These are phyloP conservation scores for Acleris holmiana DNA, from an alignment of 2,888 invertebrate genomes.

Conservation along the genomic window DNA sequence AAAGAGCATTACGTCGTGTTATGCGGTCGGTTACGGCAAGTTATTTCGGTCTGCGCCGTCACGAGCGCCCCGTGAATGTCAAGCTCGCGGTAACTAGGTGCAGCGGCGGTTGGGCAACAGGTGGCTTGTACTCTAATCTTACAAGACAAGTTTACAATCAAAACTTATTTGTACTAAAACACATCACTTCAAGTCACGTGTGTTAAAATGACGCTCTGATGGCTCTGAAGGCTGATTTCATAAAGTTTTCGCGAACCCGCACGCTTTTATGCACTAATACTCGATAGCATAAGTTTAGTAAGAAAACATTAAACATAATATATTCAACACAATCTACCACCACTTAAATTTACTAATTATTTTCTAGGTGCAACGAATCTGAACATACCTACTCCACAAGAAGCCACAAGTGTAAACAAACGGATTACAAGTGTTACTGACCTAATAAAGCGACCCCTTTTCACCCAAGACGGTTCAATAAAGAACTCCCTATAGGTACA, in stretches of 20 bases:
- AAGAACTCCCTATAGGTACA: slow-evolving; percentile 80
- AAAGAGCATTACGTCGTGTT: slow-evolving; percentile 76
- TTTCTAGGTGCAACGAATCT: slow-evolving; percentile 5
- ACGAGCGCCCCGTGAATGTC: slow-evolving; percentile 77
- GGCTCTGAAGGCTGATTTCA: not conserved
- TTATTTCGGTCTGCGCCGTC: slow-evolving; percentile 78
- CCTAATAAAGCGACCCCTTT: slow-evolving; percentile 82
- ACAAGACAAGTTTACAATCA: slow-evolving; percentile 26
- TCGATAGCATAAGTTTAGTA: no score
- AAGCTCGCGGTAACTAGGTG: slow-evolving; percentile 75
- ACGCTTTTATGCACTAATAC: no score
- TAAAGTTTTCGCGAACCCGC: no score
- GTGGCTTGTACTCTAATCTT: slow-evolving; percentile 64
- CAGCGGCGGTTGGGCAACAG: slow-evolving; percentile 71
- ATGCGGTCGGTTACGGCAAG: slow-evolving; percentile 78
- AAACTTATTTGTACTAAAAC: slow-evolving; percentile 38
- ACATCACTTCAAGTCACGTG: slow-evolving; percentile 35
- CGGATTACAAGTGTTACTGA: slow-evolving; percentile 78
- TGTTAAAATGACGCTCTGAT: not conserved
- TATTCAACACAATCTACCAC: not conserved
- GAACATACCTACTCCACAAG: slow-evolving; percentile 41
- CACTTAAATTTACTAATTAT: slow-evolving; percentile 16
- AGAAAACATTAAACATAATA: no score
- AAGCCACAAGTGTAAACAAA: slow-evolving; percentile 69
- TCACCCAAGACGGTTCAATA: slow-evolving; percentile 79